Evolutionary conservation across 2,797 vertebrate genomes (phyloP).

Genomic region (Dryobates pubescens): DNA sequence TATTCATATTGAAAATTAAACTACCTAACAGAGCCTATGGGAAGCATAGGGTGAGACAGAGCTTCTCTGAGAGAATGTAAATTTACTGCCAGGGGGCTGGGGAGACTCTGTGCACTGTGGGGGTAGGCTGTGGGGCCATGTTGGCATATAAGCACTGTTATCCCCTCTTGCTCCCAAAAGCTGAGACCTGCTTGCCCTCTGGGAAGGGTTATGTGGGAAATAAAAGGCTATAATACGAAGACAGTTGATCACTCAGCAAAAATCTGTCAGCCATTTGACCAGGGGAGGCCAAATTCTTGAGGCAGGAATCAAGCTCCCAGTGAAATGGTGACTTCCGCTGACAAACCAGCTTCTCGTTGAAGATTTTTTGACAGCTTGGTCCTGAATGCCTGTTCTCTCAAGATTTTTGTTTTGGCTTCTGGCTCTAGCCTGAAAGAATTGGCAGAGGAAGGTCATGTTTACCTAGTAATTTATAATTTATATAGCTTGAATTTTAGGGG

Average conservation of each 20-base stretch:
- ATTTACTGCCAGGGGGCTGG: neutral
- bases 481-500: neutral
- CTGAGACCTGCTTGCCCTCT: neutral
- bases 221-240: neutral
- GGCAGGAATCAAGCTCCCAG: neutral
- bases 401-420: constrained; percentile 35
- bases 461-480: constrained; percentile 33
- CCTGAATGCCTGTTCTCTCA: neutral
- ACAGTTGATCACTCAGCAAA: neutral
- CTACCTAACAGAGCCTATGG: neutral
- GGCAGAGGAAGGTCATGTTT: constrained; percentile 37
- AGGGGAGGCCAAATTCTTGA: neutral
- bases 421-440: constrained; percentile 18
- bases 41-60: neutral
- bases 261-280: neutral
- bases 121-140: neutral
- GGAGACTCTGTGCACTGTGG: neutral
- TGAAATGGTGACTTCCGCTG: neutral
- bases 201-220: neutral
- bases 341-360: constrained; percentile 20
- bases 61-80: neutral
- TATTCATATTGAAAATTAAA: neutral
- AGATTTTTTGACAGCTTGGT: constrained; percentile 35
- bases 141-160: neutral
- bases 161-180: neutral